phyloP scores from a whole-genome alignment of 64 coral and sea anemone species.

The Actinia tenebrosa region DNA sequence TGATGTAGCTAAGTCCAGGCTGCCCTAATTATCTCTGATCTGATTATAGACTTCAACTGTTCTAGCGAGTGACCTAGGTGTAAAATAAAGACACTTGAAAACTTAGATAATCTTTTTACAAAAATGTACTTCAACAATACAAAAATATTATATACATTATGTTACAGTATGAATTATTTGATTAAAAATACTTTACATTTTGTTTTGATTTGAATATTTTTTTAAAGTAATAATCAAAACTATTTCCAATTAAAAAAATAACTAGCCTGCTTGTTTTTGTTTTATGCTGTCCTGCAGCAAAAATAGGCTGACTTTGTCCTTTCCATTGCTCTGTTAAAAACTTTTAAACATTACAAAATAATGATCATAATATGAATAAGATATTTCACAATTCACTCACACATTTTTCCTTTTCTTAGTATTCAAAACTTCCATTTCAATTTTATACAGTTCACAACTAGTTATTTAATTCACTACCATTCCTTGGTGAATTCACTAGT shows the following conservation, averaged over 20 bases:
- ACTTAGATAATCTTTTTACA: not conserved
- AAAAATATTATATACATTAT: not conserved
- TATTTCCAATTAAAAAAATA: not conserved
- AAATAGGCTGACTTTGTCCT: not conserved
- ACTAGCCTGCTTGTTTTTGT: not conserved
- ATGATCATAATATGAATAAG: not conserved
- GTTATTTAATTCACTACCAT: not conserved
- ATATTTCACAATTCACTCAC: not conserved
- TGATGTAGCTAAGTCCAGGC: not conserved
- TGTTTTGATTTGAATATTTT: not conserved
- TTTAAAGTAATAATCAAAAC: no score
- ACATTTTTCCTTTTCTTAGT: not conserved
- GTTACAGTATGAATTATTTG: not conserved
- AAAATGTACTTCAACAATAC: not conserved
- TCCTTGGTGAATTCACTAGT: not conserved
- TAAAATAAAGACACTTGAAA: conserved; percentile 10
- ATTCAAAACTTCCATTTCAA: not conserved
- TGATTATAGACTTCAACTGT: conserved; percentile 5
- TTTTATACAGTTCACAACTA: not conserved
- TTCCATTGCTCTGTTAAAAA: not conserved
- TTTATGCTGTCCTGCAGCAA: conserved; percentile 4
- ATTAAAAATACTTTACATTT: not conserved
- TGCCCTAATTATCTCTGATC: not conserved
- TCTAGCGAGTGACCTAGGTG: not conserved
- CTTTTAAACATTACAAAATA: no score